Conservation (phyloP, 2,797 vertebrate species). For the Hypotaenidia okinawae region DNA sequence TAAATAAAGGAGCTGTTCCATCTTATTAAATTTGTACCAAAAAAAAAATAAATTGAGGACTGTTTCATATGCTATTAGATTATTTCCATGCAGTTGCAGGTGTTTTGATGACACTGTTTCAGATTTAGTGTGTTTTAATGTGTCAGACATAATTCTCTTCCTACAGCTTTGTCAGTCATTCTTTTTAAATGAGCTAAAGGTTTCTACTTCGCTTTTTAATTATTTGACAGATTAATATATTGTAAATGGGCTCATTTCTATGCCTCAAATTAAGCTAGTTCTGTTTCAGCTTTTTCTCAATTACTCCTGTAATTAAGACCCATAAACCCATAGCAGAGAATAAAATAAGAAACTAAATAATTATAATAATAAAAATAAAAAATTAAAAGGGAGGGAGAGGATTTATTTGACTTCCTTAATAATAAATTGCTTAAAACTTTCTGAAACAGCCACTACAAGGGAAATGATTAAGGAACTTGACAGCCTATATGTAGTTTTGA, state of each 20-base stretch:
- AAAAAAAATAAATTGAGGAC: background rate
- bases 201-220: conserved; percentile 49
- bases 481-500: conserved; percentile 2
- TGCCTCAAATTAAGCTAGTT: conserved; percentile 40
- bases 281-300: conserved; percentile 39
- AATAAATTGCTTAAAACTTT: conserved; percentile 7
- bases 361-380: background rate
- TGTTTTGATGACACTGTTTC: background rate
- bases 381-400: background rate
- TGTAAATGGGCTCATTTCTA: conserved; percentile 35
- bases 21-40: background rate
- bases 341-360: background rate
- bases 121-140: background rate
- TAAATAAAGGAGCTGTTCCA: conserved; percentile 26
- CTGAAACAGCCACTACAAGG: background rate
- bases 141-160: background rate
- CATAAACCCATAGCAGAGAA: conserved; percentile 12
- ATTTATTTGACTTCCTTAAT: background rate
- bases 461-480: conserved; percentile 5
- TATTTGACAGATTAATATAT: conserved; percentile 39
- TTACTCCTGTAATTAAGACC: conserved; percentile 59
- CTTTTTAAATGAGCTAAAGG: background rate
- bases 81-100: background rate
- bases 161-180: background rate
- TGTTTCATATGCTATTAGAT: background rate